Evolutionary conservation across 2,888 invertebrate genomes (phyloP).

Genomic region (Parascotia fuliginaria): DNA sequence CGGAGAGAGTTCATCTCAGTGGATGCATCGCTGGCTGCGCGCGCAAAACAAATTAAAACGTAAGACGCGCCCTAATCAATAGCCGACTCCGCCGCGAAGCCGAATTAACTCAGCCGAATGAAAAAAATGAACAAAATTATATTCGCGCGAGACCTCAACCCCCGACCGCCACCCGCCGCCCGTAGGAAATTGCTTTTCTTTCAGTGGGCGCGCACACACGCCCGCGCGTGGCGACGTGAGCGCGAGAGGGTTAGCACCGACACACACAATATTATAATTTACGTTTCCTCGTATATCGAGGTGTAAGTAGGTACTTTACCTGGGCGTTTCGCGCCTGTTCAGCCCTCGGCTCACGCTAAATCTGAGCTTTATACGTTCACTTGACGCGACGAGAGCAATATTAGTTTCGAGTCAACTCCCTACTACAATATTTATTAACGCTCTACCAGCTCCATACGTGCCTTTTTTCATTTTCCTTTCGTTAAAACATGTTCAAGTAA

Average conservation of each 20-base stretch:
- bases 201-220: slow-evolving; percentile 84
- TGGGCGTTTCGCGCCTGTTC: slow-evolving; percentile 82
- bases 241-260: slow-evolving; percentile 82
- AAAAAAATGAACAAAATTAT: slow-evolving; percentile 86
- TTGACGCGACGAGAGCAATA: slow-evolving; percentile 85
- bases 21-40: slow-evolving; percentile 83
- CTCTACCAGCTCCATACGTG: slow-evolving; percentile 59
- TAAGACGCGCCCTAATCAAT: slow-evolving; percentile 86
- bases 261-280: slow-evolving; percentile 86
- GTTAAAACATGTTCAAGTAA: slow-evolving; percentile 56
- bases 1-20: slow-evolving; percentile 69
- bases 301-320: slow-evolving; percentile 85
- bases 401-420: slow-evolving; percentile 83
- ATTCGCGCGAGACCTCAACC: slow-evolving; percentile 83
- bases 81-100: slow-evolving; percentile 83
- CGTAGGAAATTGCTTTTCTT: slow-evolving; percentile 86
- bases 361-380: slow-evolving; percentile 86
- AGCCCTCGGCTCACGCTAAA: slow-evolving; percentile 82
- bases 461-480: slow-evolving; percentile 58
- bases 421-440: slow-evolving; percentile 84
- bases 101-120: slow-evolving; percentile 85
- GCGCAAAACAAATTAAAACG: slow-evolving; percentile 86
- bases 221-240: slow-evolving; percentile 58
- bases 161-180: slow-evolving; percentile 66
- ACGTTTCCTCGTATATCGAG: slow-evolving; percentile 84